Base-by-base conservation (phyloP, 1,140 invertebrate species). In the Capitella teleta region DNA sequence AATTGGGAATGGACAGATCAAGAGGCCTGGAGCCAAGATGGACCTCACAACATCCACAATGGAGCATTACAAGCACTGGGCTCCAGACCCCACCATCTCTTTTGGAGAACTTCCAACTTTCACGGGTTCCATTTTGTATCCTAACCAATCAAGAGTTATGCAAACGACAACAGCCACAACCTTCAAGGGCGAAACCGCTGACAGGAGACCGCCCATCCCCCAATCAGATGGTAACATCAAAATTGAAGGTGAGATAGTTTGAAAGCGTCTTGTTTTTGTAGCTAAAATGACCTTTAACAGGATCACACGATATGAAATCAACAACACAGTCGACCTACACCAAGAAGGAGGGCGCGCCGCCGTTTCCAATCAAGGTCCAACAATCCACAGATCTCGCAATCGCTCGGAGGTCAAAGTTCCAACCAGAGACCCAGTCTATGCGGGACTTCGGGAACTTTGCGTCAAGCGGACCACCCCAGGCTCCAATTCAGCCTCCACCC, bases 101-200 rank as follows among this genome's bases (percentile, higher is more conserved):
- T 69, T 66, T 47, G 59, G 60, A 28, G 67, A 69, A 43, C 48
- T 69, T 18, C 65, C 67, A 19, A 63, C 59, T 44, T 69, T 66
- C 51, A 61, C 64, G 28, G 67, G 62, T n/a, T 66, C 64, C 12
- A 60, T 68, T 28, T 30, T 68, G 38, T 68, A 61, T 49, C 66
- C 66, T 28, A 50, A 58, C n/a, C 61, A 60, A 47, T 57, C 60
- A 34, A 45, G 51, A 3, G 6, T 59, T 3, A 56, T 55, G 14
- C 41, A 57, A 21, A 62, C 61, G 30, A 60, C 55, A 16, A 66
- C 60, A 16, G 49, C 55, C 16, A 28, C 61, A 16, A 52, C 59
- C 2, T 68, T 57, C 51, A 47, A 47, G 40, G 61, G 61, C 40
- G 56, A 45, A 23, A 61, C 49, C 30, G 53, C 36, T 1, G 56